A percentile compares a stretch with the other conserved stretches of the same genome.
phyloP scores from a whole-genome alignment of 2,888 invertebrate species.

The Muscina levida region DNA sequence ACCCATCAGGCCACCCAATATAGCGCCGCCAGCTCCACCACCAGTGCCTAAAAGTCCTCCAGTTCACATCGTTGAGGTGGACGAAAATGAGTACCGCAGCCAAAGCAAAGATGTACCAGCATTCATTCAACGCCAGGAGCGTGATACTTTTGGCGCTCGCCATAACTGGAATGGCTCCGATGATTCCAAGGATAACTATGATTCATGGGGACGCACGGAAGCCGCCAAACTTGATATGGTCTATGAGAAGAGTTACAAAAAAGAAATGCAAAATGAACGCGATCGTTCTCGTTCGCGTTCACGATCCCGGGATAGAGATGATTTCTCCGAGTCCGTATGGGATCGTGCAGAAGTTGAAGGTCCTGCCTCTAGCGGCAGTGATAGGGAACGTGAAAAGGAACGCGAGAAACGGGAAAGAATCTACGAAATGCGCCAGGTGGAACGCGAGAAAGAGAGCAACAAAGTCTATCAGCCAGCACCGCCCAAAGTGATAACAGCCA shows the following conservation, averaged over 20 bases:
- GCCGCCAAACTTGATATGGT: conserved; percentile 79
- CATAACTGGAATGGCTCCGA: conserved; percentile 82
- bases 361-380: conserved; percentile 79
- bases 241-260: conserved; percentile 77
- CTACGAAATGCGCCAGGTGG: conserved; percentile 79
- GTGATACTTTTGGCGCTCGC: conserved; percentile 87
- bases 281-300: conserved; percentile 79
- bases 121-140: conserved; percentile 86
- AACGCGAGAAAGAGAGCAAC: conserved; percentile 79
- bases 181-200: conserved; percentile 73
- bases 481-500: conserved; percentile 73
- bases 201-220: conserved; percentile 80
- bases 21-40: conserved; percentile 83
- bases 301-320: conserved; percentile 79
- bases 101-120: conserved; percentile 79
- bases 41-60: conserved; percentile 86
- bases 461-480: conserved; percentile 80
- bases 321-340: conserved; percentile 80
- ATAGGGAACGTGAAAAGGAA: conserved; percentile 79
- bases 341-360: conserved; percentile 80
- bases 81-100: conserved; percentile 76
- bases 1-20: conserved; percentile 81
- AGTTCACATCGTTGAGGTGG: conserved; percentile 65
- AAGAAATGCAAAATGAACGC: conserved; percentile 75
- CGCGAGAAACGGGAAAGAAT: conserved; percentile 79